Percentiles rank a stretch among this genome's conserved stretches.
These are phyloP conservation scores for Varanus salvator DNA, from an alignment of 2,113 vertebrate genomes.

Conservation along the genomic window DNA sequence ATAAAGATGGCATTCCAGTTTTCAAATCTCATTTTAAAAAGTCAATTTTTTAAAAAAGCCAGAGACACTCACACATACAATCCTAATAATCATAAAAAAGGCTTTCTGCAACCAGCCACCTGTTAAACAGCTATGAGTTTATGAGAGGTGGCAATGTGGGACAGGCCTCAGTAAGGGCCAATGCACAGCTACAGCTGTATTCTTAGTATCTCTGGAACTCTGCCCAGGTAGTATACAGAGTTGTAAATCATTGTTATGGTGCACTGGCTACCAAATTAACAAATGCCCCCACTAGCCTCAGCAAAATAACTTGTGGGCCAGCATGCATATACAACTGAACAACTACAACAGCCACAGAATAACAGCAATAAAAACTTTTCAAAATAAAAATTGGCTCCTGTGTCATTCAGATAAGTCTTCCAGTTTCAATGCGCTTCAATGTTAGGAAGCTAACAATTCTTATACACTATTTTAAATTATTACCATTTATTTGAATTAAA, in stretches of 20 bases:
- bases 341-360: neutral
- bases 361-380: neutral
- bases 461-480: no score
- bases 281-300: neutral
- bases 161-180: neutral
- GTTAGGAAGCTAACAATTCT: neutral
- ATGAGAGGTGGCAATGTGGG: neutral
- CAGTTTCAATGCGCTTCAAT: conserved; percentile 7
- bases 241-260: neutral
- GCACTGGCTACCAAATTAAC: neutral
- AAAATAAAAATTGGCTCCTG: no score
- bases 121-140: neutral
- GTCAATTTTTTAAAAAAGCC: neutral
- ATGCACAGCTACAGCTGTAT: neutral
- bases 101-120: neutral
- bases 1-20: neutral
- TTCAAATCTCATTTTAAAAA: neutral
- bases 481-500: no score
- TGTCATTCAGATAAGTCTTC: neutral
- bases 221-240: neutral
- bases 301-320: neutral
- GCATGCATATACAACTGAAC: neutral
- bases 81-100: neutral
- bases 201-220: neutral
- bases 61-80: neutral